Conservation (phyloP, 2,113 vertebrate genomes). For the Fregata magnificens region DNA sequence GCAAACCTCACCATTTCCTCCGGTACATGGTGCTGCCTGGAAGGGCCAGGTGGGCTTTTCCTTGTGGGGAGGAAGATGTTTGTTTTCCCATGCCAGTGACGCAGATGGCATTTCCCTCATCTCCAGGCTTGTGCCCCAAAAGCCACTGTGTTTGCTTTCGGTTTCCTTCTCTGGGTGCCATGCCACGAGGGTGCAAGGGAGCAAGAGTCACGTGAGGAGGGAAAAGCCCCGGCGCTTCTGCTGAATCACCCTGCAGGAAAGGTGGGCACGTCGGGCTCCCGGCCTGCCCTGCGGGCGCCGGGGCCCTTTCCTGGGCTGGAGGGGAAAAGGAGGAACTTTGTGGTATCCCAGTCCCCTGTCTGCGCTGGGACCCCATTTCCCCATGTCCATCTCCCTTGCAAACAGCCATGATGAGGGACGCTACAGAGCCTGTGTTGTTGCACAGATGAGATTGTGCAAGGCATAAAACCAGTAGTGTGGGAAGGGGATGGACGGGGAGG, state of each 20-base stretch:
- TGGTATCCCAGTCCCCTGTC: not conserved
- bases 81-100: accelerated
- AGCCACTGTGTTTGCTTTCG: accelerated
- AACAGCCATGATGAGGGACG: accelerated
- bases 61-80: accelerated
- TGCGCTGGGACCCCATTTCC: accelerated
- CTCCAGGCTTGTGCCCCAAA: not conserved
- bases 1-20: not conserved
- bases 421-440: not conserved
- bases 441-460: not conserved
- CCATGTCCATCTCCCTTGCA: not conserved
- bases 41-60: not conserved
- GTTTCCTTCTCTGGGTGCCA: not conserved
- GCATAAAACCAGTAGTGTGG: not conserved
- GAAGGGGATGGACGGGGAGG: not conserved
- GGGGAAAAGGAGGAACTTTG: not conserved
- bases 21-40: accelerated
- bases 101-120: accelerated
- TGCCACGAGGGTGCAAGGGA: accelerated
- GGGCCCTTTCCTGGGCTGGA: not conserved
- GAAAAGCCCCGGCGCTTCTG: not conserved
- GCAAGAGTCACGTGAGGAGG: not conserved
- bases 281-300: accelerated
- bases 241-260: not conserved
- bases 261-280: accelerated